Percentiles rank a stretch among this genome's conserved stretches.
phyloP scores from a whole-genome alignment of 2,113 vertebrate genomes.

The Taxidea taxus region DNA sequence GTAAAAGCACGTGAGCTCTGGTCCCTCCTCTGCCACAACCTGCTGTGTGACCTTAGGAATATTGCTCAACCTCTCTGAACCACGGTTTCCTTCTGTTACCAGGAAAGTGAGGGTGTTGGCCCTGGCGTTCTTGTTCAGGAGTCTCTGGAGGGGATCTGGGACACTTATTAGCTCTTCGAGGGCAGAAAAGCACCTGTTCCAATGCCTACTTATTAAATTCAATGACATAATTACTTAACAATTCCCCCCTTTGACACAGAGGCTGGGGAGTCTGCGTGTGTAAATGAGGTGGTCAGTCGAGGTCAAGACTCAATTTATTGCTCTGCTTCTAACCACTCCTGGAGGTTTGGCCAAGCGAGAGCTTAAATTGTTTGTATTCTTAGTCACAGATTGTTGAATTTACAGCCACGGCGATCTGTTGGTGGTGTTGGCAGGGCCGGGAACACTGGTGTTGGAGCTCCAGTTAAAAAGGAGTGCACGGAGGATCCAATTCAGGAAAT shows the following conservation, averaged over 20 bases:
- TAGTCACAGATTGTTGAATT: not conserved
- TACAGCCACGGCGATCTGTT: not conserved
- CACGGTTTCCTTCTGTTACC: not conserved
- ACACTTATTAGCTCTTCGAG: not conserved
- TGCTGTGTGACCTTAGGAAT: not conserved
- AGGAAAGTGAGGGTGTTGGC: not conserved
- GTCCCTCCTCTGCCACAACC: not conserved
- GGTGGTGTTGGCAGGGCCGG: rapidly evolving
- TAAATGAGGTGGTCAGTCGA: not conserved
- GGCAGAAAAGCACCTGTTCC: not conserved
- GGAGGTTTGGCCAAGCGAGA: not conserved
- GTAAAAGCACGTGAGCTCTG: not conserved
- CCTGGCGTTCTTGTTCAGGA: not conserved
- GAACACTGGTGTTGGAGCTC: not conserved
- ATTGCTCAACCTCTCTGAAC: not conserved
- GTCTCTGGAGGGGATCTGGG: not conserved
- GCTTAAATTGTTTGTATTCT: not conserved
- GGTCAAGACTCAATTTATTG: not conserved
- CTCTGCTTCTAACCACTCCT: not conserved
- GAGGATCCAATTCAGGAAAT: rapidly evolving
- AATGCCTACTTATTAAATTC: not conserved
- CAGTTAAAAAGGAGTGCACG: rapidly evolving
- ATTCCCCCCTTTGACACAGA: not conserved
- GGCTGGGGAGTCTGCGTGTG: no score
- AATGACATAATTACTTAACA: not conserved